Base-by-base conservation (phyloP, 2,113 vertebrate species). In the Oenanthe oenanthe region DNA sequence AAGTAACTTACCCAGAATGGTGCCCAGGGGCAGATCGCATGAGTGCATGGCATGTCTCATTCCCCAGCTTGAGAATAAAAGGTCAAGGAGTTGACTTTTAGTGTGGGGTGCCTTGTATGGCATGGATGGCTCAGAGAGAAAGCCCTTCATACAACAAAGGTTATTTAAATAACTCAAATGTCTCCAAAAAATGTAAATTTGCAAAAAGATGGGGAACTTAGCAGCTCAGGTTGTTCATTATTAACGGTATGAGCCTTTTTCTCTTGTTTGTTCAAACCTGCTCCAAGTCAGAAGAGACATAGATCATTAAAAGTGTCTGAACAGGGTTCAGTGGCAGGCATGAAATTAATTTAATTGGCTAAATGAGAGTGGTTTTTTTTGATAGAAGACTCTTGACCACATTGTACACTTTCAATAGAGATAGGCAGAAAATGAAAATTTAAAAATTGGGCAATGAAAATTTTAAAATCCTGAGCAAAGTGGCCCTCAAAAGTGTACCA, bases 1-100 rank as follows among this genome's bases (percentile, higher is more conserved):
- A 95, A 96, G 93, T 88, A 81, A 95, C 78, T 95, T 94, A 97
- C 65, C 92, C 89, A 57, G 60, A 95, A 82, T 50, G 36, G 76
- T 58, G 87, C 84, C 94, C 81, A 78, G 82, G 85, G 96, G 91
- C 87, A 94, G 72, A 80, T 57, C 3, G 4, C 82, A 20, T 7
- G 48, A 78, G 78, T 84, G 50, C 85, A 72, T 79, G 75, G 88
- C 89, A 89, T 75, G 79, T 85, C 86, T 96, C 76, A 47, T 92
- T 82, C 82, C 60, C 70, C 24, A 21, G 85, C 71, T 90, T 75
- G 81, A 93, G 95, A 97, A 96, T 80, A 86, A 93, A 96, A 97
- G 95, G 92, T 94, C 91, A 94, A 38, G 20, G 47, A 79, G 85
- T 91, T 42, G 45, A 56, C 83, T 95, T 95, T 65, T 71, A 74